Percentiles rank a stretch among this genome's conserved stretches.
phyloP scores from a whole-genome alignment of 2,888 invertebrate genomes.

The Phrixothrix hirtus region DNA sequence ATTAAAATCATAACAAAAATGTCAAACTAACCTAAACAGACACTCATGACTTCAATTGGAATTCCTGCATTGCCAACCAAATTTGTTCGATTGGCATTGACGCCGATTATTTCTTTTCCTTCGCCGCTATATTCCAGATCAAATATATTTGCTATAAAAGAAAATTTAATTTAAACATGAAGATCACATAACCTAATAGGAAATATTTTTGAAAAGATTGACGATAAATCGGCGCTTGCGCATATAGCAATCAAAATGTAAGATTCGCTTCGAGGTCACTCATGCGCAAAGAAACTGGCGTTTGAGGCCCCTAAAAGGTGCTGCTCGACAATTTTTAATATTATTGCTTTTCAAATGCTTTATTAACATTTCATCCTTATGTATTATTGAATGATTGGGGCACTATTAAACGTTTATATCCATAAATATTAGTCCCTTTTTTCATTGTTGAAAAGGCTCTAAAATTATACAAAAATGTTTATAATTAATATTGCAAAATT shows the following conservation, averaged over 20 bases:
- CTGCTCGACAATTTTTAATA: no score
- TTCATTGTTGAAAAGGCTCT: no score
- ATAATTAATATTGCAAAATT: no score
- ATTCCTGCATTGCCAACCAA: slow-evolving; percentile 36
- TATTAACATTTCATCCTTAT: no score
- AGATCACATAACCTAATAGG: background rate
- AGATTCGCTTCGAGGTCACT: slow-evolving; percentile 49
- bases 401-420: no score
- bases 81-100: slow-evolving; percentile 38
- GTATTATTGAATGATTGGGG: no score
- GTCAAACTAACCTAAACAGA: slow-evolving; percentile 49
- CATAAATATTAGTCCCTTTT: no score
- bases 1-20: no score
- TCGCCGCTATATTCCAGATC: slow-evolving; percentile 48
- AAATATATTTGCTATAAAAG: slow-evolving; percentile 39
- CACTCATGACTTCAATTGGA: slow-evolving; percentile 49
- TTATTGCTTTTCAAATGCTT: no score
- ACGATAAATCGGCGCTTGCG: background rate
- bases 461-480: no score
- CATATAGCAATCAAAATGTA: background rate
- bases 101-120: slow-evolving; percentile 47
- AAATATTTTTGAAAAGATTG: background rate
- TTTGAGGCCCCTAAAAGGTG: slow-evolving; percentile 53
- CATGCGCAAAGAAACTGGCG: slow-evolving; percentile 40
- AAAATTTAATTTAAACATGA: slow-evolving; percentile 1